Conservation (phyloP, 2,113 vertebrate species). For the Xerus inauris region DNA sequence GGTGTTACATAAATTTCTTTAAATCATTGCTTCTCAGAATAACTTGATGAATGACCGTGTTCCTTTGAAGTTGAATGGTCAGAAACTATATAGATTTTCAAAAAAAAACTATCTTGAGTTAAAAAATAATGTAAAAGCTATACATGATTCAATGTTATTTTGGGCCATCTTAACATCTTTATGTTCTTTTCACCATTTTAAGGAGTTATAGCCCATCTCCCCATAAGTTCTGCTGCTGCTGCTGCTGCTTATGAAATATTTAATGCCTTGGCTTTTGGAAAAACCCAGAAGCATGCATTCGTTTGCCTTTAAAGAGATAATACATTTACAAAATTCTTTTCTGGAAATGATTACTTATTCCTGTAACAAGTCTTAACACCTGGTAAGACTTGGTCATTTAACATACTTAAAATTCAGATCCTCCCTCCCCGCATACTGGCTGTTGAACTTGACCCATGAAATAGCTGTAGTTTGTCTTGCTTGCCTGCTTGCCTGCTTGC, state of each 20-base stretch:
- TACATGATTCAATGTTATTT: conserved; percentile 31
- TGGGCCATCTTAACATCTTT: neutral
- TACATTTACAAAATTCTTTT: neutral
- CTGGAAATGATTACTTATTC: conserved; percentile 13
- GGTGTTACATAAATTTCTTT: neutral
- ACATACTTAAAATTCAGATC: neutral
- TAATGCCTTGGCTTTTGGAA: conserved; percentile 32
- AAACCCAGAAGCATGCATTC: neutral
- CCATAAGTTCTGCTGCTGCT: neutral
- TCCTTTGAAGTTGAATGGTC: conserved; percentile 30
- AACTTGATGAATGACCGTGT: neutral
- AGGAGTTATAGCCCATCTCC: neutral
- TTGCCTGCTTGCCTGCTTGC: conserved; percentile 60
- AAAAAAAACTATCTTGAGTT: neutral
- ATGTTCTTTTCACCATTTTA: conserved; percentile 26
- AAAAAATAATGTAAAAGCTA: neutral
- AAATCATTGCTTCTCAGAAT: neutral
- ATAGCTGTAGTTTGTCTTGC: conserved; percentile 29
- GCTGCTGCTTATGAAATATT: neutral
- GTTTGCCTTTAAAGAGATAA: conserved; percentile 49
- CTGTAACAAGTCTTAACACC: conserved; percentile 44
- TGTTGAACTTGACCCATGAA: conserved; percentile 48
- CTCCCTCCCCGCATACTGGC: neutral
- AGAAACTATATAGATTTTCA: conserved; percentile 18
- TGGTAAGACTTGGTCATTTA: conserved; percentile 41